Percentiles rank a stretch among this genome's conserved stretches.
These are phyloP conservation scores for Drosophila nannoptera DNA, from an alignment of 1,140 invertebrate species.

Conservation along the genomic window DNA sequence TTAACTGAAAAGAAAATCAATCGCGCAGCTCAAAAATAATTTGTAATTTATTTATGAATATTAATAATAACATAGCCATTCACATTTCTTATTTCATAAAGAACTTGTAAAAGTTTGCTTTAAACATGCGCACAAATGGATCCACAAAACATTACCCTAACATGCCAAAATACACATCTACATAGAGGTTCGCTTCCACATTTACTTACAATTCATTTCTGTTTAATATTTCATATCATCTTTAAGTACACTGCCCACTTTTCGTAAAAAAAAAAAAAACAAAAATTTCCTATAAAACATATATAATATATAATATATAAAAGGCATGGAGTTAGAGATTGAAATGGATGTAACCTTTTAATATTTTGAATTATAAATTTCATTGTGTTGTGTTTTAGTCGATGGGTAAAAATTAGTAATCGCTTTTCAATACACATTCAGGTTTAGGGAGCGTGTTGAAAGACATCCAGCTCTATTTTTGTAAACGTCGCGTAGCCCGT, in stretches of 20 bases:
- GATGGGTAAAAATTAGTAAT: too few relatives aligned
- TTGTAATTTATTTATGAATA: slow-evolving; percentile 41
- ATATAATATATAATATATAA: slow-evolving; percentile 45
- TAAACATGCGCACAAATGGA: slow-evolving; percentile 28
- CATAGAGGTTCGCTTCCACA: slow-evolving; percentile 51
- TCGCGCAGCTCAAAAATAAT: slow-evolving; percentile 28
- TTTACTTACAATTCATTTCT: slow-evolving; percentile 62
- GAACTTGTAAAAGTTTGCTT: slow-evolving; percentile 70
- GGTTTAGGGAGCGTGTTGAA: too few relatives aligned
- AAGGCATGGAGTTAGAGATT: slow-evolving; percentile 42
- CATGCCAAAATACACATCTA: slow-evolving; percentile 16
- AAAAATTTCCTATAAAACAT: background rate
- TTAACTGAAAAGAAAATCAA: slow-evolving; percentile 21
- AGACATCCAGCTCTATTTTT: slow-evolving; percentile 42
- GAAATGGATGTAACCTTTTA: slow-evolving; percentile 59
- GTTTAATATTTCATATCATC: slow-evolving; percentile 69
- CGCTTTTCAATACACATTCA: too few relatives aligned
- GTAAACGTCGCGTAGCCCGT: slow-evolving; percentile 55
- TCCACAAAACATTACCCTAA: too few relatives aligned
- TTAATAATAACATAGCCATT: too few relatives aligned
- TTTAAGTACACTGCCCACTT: slow-evolving; percentile 28
- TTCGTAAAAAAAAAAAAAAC: slow-evolving; percentile 18
- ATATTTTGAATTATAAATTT: slow-evolving; percentile 59
- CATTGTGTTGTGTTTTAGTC: background rate
- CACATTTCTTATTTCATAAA: slow-evolving; percentile 36